These are phyloP conservation scores for Rhabdomys pumilio DNA, from an alignment of 2,797 vertebrate genomes.

Conservation along the genomic window DNA sequence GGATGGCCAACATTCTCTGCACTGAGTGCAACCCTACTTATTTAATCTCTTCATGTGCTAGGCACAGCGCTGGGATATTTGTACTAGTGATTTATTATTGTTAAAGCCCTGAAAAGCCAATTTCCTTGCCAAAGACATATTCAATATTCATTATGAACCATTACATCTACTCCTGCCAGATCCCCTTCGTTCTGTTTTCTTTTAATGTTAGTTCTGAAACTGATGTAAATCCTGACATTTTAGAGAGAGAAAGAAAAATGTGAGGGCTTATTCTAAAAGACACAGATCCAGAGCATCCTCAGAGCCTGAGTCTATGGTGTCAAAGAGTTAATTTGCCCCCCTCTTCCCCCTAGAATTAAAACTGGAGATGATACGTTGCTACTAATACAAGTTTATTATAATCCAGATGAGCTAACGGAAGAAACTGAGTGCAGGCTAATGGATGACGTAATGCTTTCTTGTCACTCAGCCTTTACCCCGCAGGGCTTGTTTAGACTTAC, in stretches of 20 bases:
- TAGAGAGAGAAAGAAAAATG: not conserved
- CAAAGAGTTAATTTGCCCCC: not conserved
- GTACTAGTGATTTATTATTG: constrained; percentile 25
- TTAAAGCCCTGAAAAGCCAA: constrained; percentile 47
- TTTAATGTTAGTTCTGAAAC: not conserved
- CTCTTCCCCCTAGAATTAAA: not conserved
- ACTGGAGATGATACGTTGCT: constrained; percentile 42
- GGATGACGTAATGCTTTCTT: not conserved
- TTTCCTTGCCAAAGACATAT: constrained; percentile 45
- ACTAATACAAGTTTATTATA: constrained; percentile 5
- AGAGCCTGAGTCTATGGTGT: not conserved
- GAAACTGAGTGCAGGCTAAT: constrained; percentile 5
- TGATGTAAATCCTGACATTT: constrained; percentile 21
- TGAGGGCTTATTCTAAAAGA: constrained; percentile 22
- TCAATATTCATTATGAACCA: constrained; percentile 37
- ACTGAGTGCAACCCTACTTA: not conserved
- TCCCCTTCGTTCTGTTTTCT: not conserved
- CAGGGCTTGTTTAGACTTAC: constrained; percentile 14
- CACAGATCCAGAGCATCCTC: not conserved
- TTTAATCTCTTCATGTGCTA: constrained; percentile 25
- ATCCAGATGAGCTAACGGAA: constrained; percentile 14
- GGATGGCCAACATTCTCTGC: not conserved
- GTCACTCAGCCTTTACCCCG: not conserved
- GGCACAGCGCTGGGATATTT: not conserved
- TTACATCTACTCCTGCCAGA: not conserved